A percentile compares a stretch with the other conserved stretches of the same genome.
Evolutionary conservation across 92 coral and sea anemone species (phyloP).

Genomic region (Palythoa caribaeorum): DNA sequence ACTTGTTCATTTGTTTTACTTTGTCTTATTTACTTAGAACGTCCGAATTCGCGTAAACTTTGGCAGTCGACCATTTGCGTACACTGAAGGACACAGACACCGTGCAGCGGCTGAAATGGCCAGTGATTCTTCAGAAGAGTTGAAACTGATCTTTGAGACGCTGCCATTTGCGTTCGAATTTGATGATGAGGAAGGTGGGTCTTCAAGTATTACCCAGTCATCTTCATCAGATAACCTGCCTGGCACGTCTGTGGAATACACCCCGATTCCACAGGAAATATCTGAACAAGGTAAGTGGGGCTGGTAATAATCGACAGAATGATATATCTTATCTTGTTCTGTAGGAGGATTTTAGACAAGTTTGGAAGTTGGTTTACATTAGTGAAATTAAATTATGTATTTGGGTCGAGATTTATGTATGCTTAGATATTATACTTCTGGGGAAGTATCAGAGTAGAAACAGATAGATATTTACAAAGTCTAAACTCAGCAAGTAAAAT

Average conservation of each 20-base stretch:
- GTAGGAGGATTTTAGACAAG: too few species aligned
- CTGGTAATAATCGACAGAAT: neutral
- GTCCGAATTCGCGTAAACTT: conserved; percentile 91
- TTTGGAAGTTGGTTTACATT: too few species aligned
- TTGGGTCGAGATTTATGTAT: too few species aligned
- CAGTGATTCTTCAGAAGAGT: conserved; percentile 85
- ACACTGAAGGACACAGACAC: conserved; percentile 87
- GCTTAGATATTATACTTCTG: too few species aligned
- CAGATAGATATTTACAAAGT: too few species aligned
- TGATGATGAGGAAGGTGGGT: conserved; percentile 63
- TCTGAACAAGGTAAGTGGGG: conserved; percentile 9
- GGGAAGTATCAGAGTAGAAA: too few species aligned
- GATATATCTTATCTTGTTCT: too few species aligned
- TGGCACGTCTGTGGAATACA: neutral
- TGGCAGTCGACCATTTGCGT: conserved; percentile 82
- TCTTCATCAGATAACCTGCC: neutral
- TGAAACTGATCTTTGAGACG: conserved; percentile 68
- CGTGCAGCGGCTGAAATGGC: conserved; percentile 84
- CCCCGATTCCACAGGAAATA: neutral
- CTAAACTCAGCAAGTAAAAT: too few species aligned
- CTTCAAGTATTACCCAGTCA: conserved; percentile 14
- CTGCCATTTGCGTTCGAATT: conserved; percentile 80
- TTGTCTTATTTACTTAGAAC: conserved; percentile 62
- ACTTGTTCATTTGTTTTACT: neutral
- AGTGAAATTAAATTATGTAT: too few species aligned